Evolutionary conservation across 2,113 vertebrate genomes (phyloP).

Genomic region (Platichthys stellatus): DNA sequence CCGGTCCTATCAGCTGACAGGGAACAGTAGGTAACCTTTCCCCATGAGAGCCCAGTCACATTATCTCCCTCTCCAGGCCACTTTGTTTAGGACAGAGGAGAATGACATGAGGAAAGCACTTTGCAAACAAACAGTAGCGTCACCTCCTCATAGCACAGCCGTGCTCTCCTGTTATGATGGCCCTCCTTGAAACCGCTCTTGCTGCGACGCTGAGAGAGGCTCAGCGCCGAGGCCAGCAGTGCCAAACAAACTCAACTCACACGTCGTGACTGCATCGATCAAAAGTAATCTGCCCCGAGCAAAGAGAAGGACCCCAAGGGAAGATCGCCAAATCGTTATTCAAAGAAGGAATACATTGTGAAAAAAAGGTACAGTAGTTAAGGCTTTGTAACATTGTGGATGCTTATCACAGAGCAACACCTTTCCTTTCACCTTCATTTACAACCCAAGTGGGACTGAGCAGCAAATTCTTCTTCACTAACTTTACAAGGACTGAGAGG

Average conservation of each 20-base stretch:
- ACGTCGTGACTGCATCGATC: background rate
- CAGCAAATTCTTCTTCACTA: background rate
- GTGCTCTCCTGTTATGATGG: conserved; percentile 59
- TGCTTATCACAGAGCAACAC: too few relatives aligned
- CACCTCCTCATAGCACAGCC: conserved; percentile 25
- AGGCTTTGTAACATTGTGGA: too few relatives aligned
- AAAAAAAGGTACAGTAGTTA: too few relatives aligned
- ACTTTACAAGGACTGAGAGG: background rate
- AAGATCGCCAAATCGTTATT: too few relatives aligned
- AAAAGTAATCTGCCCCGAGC: too few relatives aligned
- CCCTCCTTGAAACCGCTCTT: conserved; percentile 20
- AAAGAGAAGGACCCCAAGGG: too few relatives aligned
- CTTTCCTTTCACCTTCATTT: background rate
- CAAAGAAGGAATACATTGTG: too few relatives aligned
- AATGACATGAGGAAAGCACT: conserved; percentile 57
- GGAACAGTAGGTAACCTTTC: conserved; percentile 75
- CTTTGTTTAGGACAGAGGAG: conserved; percentile 59
- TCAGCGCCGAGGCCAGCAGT: conserved; percentile 6
- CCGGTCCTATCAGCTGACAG: conserved; percentile 58
- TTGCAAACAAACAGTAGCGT: conserved; percentile 55
- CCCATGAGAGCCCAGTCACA: conserved; percentile 52
- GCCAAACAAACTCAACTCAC: conserved; percentile 22
- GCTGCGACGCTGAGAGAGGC: conserved; percentile 19
- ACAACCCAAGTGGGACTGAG: too few relatives aligned
- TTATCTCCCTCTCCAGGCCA: conserved; percentile 63